Base-by-base conservation (phyloP, 1,140 invertebrate species). In the Aleiodes sp. region DNA sequence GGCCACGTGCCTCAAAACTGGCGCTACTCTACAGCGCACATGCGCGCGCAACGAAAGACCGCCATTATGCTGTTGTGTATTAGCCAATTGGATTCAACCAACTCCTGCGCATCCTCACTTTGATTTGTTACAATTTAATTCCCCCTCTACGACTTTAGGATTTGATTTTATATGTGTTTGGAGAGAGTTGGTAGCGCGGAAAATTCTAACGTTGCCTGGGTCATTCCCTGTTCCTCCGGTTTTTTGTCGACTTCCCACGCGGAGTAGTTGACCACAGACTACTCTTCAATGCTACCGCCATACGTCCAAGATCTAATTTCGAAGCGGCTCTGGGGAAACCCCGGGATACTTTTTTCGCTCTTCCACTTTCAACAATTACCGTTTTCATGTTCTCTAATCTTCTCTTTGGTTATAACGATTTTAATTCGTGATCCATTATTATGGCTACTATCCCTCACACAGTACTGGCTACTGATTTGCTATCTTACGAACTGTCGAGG, bases 1-100 rank as follows among this genome's bases (percentile, higher is more conserved):
- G 39, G 72, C 74, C 76, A 78, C 76, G 76, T 78, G 76, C 76
- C 74, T 67, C 66, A 63, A 72, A 70, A 6, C 64, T 75, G 65
- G 69, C 74, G 73, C 73, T 61, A 68, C 59, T 68, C 62, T 68
- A n/a, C 70, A 70, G 70, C 73, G 73, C 65, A 72, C 69, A 68
- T 70, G 62, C 37, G 60, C 65, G 56, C 65, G 63, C 70, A 65
- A 43, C 6, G 2, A 6, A 2, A 4, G 4, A 52, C 46, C 63
- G 71, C 68, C 66, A 68, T 68, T 61, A 75, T 69, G 71, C 19
- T 60, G 26, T 29, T 52, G 16, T 19, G 12, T 9, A 9, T 26
- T n/a, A 31, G 33, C 66, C 66, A 68, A 68, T 68, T 26, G 35
- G 21, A 26, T 41, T 39, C 16, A 7, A 16, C n/a, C n/a, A 41